Evolutionary conservation across 2,113 vertebrate species (phyloP), one percentile per base, ranked within the genome.

Genomic region (Lepus americanus): DNA sequence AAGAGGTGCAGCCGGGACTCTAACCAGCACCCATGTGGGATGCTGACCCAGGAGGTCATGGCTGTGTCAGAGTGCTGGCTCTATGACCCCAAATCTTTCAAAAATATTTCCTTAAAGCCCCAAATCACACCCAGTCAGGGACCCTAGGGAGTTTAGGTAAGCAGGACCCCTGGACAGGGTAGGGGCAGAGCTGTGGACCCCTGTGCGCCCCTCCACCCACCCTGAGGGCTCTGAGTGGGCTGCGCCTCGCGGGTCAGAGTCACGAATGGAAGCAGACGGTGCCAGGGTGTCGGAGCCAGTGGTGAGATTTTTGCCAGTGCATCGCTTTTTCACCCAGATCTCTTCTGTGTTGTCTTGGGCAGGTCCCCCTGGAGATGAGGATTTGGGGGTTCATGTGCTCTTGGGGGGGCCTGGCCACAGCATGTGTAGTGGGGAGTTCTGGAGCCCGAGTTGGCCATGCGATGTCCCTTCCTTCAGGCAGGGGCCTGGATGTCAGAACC

Each of bases 131-230:
- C 53, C 23, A 63, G 19, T 53, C 74, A 44, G 70, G 55, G 55
- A 64, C 44, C 19, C 49, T 61, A 44, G 66, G 29, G 19, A 76
- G 27, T 44, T 44, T 44, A 44, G 44, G 44, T 67, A 20, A 67
- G 51, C 44, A 27, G 67, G 49, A 67, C 36, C 39, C 33, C 63
- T 70, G 53, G 7, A 19, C 27, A 22, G 49, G 55, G 36, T 22
- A 17, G 31, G 29, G 76, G 9, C 85, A 49, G 39, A 74, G 23
- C 63, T 67, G 19, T 49, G 14, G 70, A 25, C 14, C 76, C 13
- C 4, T 1, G 0, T 53, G 0, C 0, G 17, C n/a, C 55, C 22
- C 20, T 27, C 39, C 33, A 33, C 61, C 31, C 27, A 3, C 0
- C 0, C 61, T 36, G 29, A 55, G 25, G 72, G 27, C 27, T 22